Evolutionary conservation across 2,797 vertebrate genomes (phyloP), one percentile per base, ranked within the genome.

Genomic region (Pseudopleuronectes americanus): DNA sequence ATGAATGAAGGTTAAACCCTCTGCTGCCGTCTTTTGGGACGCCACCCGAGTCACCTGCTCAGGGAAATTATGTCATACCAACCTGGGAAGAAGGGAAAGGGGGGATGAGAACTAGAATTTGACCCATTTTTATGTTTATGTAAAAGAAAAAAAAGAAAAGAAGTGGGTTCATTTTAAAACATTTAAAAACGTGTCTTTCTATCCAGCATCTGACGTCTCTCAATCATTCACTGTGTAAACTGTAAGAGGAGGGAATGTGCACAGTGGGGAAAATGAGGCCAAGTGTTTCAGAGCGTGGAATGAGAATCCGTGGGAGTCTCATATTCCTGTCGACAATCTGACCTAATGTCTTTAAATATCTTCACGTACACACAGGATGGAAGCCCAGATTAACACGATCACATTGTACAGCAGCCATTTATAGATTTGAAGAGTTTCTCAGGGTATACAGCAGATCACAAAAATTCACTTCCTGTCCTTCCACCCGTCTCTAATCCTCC

Each of bases 291-390:
- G 65, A 80, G 84, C 68, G 53, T 77, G 70, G 82, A 88, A 83
- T 55, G 33, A 54, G 59, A 76, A 84, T 86, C 73, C 79, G 85
- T 79, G 61, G 56, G 78, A 90, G 92, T 87, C 78, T 83, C 84
- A 90, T 36, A 84, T 90, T 90, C 75, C 76, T 84, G 74, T 86
- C 83, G 85, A 87, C 90, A 87, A 87, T 84, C 79, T 92, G 84
- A 90, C 79, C 79, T 77, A 83, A 86, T 86, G 80, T 85, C 88
- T 91, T 85, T 79, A 90, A 90, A 91, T 91, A 90, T 77, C 87
- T 77, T 63, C 74, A 66, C 48, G 65, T 53, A 58, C 76, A 78
- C 84, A 82, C 73, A 76, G 79, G 76, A 80, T 81, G 57, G 57
- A 77, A 56, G 49, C 63, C 38, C 47, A 79, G 64, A 83, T 77